Base-by-base conservation (phyloP, 2,797 vertebrate genomes). In the Eulemur rubriventer region DNA sequence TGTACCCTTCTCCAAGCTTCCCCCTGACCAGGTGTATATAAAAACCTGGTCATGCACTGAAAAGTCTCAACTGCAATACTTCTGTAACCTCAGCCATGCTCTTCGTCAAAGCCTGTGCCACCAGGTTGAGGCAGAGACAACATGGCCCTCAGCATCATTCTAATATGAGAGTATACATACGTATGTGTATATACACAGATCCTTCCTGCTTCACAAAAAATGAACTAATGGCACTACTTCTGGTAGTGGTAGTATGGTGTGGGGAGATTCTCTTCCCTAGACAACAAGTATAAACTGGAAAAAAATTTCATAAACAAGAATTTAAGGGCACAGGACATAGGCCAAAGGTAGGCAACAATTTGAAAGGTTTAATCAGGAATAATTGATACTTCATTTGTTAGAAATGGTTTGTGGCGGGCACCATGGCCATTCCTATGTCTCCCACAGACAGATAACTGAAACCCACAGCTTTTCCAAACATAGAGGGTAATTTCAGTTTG, bases 351-450 rank as follows among this genome's bases (percentile, higher is more conserved):
- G 30, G 41, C 17, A 59, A 78, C 22, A 65, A 52, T 22, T 48
- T 57, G 22, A 55, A 94, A 87, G 5, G 7, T 83, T 92, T 85
- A 57, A 2, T 96, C 18, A 61, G 11, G 41, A 76, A 43, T 91
- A 30, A 80, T 5, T 28, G 35, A 30, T 24, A 13, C 10, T 55
- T 72, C 22, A 9, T 35, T 86, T 61, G 20, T 86, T 81, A 72
- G 28, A 67, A 72, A 82, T 35, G n/a, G 33, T 52, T 65, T 61
- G 4, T 59, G 12, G 3, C 0, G 28, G 75, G 17, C 1, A 6
- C 6, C n/a, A 7, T 48, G 33, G 12, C 16, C 24, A 0, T 35
- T 30, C n/a, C 33, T 20, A 24, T 1, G 0, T 1, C 6, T 79
- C 20, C 8, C 16, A 35, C 10, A 18, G 14, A 35, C 2, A 35